Conservation (phyloP, 2,113 vertebrate genomes). For the Campylomormyrus numenius region DNA sequence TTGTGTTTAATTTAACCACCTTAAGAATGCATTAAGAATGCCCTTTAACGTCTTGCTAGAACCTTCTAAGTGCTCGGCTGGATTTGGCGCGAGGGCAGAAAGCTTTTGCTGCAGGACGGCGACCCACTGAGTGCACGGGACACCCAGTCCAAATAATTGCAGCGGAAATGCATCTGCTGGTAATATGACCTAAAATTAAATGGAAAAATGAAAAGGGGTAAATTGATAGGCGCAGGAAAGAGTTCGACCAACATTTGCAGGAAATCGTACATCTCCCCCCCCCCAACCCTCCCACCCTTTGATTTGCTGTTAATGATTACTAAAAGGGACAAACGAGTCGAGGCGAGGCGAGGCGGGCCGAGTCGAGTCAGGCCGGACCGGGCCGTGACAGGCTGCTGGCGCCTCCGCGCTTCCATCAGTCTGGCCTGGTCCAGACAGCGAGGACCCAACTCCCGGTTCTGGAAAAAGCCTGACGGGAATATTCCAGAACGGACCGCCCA, state of each 20-base stretch:
- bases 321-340: constrained; percentile 3
- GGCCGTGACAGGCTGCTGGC: background rate
- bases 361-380: background rate
- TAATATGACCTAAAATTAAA: constrained; percentile 25
- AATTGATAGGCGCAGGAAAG: constrained; percentile 21
- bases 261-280: background rate
- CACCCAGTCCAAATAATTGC: constrained; percentile 19
- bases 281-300: background rate
- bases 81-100: constrained; percentile 12
- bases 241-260: constrained; percentile 18
- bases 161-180: constrained; percentile 2
- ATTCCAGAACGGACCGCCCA: background rate
- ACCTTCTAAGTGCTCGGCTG: constrained; percentile 57
- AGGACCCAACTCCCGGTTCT: background rate
- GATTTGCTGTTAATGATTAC: constrained; percentile 20
- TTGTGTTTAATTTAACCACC: constrained; percentile 58
- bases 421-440: background rate
- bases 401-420: background rate
- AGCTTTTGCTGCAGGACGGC: constrained; percentile 50
- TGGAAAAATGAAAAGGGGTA: constrained; percentile 14
- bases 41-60: constrained; percentile 56
- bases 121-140: constrained; percentile 40
- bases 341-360: constrained; percentile 1
- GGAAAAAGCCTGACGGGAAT: background rate
- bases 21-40: constrained; percentile 64